phyloP scores from a whole-genome alignment of 2,888 invertebrate species.

The Harpalus rufipes region DNA sequence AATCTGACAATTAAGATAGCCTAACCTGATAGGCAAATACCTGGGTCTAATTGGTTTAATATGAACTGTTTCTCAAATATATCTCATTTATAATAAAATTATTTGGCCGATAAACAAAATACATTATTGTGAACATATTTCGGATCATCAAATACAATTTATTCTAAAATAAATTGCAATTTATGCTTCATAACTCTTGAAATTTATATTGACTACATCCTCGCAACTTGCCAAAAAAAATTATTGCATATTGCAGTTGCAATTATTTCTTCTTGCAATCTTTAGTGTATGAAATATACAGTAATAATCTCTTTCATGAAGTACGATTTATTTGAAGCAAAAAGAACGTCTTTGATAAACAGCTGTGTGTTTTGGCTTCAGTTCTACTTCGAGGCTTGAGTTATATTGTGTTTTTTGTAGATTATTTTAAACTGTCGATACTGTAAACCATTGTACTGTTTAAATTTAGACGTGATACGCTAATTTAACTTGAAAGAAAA shows the following conservation, averaged over 20 bases:
- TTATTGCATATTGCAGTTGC: background rate
- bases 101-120: too few relatives aligned
- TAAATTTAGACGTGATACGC: conserved; percentile 9
- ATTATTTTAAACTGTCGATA: conserved; percentile 44
- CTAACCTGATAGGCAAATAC: too few relatives aligned
- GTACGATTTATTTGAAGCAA: background rate
- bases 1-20: too few relatives aligned
- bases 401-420: conserved; percentile 22
- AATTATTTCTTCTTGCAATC: background rate
- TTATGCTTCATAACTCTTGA: too few relatives aligned
- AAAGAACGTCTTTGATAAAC: conserved; percentile 4
- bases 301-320: background rate
- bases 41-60: too few relatives aligned
- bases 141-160: too few relatives aligned
- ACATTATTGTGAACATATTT: too few relatives aligned
- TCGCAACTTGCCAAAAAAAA: background rate
- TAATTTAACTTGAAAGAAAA: conserved; percentile 46
- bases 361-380: conserved; percentile 15
- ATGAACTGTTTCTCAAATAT: too few relatives aligned
- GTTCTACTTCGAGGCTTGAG: background rate
- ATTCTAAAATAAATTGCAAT: too few relatives aligned
- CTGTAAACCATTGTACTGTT: conserved; percentile 22
- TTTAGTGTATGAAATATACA: background rate
- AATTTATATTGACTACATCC: background rate
- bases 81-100: too few relatives aligned